These are phyloP conservation scores for Spialia ferax DNA, from an alignment of 2,888 invertebrate species.

Conservation along the genomic window DNA sequence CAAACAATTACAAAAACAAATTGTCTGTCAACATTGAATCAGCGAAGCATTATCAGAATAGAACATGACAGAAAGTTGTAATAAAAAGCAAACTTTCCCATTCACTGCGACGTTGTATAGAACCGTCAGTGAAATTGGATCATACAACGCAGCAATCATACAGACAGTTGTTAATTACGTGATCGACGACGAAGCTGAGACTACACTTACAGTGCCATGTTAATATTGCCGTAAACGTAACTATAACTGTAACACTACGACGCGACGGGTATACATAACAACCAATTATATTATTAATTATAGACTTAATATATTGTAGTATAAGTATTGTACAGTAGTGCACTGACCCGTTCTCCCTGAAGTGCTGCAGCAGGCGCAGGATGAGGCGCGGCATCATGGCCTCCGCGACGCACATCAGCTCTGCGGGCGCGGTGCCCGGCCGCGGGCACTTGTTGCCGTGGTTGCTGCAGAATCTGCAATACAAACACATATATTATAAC, in stretches of 20 bases:
- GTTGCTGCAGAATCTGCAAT: slow-evolving; percentile 93
- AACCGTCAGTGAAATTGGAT: slow-evolving; percentile 10
- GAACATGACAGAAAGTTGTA: slow-evolving; percentile 9
- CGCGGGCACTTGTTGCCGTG: slow-evolving; percentile 97
- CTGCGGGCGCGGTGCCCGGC: slow-evolving; percentile 92
- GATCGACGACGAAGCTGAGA: slow-evolving; percentile 1
- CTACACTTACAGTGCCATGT: neutral
- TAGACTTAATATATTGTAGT: too few species aligned
- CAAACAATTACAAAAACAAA: neutral
- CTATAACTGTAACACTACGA: neutral
- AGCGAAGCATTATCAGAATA: neutral
- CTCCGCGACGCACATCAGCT: slow-evolving; percentile 96
- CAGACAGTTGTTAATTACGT: slow-evolving; percentile 10
- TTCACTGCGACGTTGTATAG: neutral
- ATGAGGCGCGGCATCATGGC: slow-evolving; percentile 98
- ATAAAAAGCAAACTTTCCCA: slow-evolving; percentile 14
- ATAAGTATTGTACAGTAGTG: too few species aligned
- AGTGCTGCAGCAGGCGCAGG: slow-evolving; percentile 95
- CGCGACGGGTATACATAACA: slow-evolving; percentile 12
- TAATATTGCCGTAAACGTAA: slow-evolving; percentile 14
- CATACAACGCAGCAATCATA: slow-evolving; percentile 10
- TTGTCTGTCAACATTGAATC: neutral
- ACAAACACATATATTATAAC: neutral
- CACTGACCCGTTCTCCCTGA: slow-evolving; percentile 93
- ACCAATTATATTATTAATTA: too few species aligned